These are phyloP conservation scores for Aleiodes sp. DNA, from an alignment of 1,140 invertebrate species.

Conservation along the genomic window DNA sequence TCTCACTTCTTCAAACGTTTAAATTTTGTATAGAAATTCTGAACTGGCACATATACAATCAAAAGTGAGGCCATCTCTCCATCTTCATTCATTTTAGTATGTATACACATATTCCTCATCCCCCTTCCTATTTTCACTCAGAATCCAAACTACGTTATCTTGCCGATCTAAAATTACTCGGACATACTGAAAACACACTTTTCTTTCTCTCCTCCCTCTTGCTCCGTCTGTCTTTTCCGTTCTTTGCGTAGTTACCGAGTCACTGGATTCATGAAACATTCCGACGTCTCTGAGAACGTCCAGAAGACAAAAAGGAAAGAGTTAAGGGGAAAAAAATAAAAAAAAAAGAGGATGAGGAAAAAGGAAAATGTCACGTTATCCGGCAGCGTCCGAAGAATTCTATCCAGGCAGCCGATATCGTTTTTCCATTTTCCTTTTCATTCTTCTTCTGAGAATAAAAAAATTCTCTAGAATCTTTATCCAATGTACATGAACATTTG, in stretches of 20 bases:
- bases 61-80: background rate
- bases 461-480: background rate
- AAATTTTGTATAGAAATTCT: background rate
- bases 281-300: slow-evolving; percentile 19
- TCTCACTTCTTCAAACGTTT: slow-evolving; percentile 3
- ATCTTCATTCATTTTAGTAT: slow-evolving; percentile 16
- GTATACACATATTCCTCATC: slow-evolving; percentile 20
- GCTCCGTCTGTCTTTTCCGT: background rate
- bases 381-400: slow-evolving; percentile 24
- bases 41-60: background rate
- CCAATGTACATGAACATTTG: background rate
- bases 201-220: slow-evolving; percentile 1
- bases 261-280: slow-evolving; percentile 33
- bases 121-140: background rate
- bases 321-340: background rate
- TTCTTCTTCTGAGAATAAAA: background rate
- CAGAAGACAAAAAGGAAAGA: slow-evolving; percentile 3
- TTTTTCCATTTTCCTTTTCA: background rate
- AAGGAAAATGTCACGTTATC: slow-evolving; percentile 2
- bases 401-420: slow-evolving; percentile 1
- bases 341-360: background rate
- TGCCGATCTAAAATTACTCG: slow-evolving; percentile 36
- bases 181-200: slow-evolving; percentile 28
- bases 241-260: slow-evolving; percentile 12
- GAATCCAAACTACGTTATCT: slow-evolving; percentile 32